Evolutionary conservation across 2,888 invertebrate genomes (phyloP), one percentile per base, ranked within the genome.

Genomic region (Phrixothrix hirtus): DNA sequence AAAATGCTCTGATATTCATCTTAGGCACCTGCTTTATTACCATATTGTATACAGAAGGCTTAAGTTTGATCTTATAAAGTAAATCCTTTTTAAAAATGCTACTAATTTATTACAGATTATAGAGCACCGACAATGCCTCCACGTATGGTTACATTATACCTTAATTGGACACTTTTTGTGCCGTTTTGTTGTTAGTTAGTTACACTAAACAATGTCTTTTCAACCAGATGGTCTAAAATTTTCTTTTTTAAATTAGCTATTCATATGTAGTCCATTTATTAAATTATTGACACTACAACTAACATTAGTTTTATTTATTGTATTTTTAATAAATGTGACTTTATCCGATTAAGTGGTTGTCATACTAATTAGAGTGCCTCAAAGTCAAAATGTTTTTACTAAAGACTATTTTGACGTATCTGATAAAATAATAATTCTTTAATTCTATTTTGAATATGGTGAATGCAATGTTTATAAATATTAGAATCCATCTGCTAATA

Each of bases 51-150:
- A 59, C 50, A 45, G 37, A 55, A 38, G 49, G 38, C 46, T 34
- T 49, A 53, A 47, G 57, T 59, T 57, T 59, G 53, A 57, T 57
- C 55, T 55, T 59, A 57, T 53, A 59, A 55, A 55, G 52, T 45
- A 49, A 59, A 52, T 43, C 45, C 41, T 52, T 44, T 36, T 34
- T 42, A 59, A 59, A 59, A 53, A 55, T 49, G 16, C 47, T 36
- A 30, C 45, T 59, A 59, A 59, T 59, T 59, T 59, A 59, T 59
- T 55, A 48, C 37, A 36, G 49, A 53, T 57, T 55, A 57, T 57
- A 46, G 45, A 44, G 37, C 38, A 55, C 47, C 46, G 37, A 57
- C 57, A 57, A 59, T 55, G 45, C 55, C 42, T 43, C 46, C 55
- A 52, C 46, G 49, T 55, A 43, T 49, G 26, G 30, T 44, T 45